These are phyloP conservation scores for Aegithalos caudatus DNA, from an alignment of 2,113 vertebrate species.

Conservation along the genomic window DNA sequence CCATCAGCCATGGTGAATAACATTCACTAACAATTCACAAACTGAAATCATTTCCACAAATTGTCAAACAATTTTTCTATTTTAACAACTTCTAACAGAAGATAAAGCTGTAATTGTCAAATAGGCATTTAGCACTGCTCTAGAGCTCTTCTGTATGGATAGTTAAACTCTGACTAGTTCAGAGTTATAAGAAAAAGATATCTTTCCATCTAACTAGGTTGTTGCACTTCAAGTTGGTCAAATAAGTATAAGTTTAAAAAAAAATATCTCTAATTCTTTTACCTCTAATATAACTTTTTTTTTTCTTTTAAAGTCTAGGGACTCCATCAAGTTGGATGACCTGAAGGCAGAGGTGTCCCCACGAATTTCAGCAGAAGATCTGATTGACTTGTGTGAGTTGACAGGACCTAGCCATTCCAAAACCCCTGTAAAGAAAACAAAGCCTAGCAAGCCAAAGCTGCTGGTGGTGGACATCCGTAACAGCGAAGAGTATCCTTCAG, in stretches of 20 bases:
- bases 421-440: slow-evolving; percentile 84
- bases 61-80: background rate
- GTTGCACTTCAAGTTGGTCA: background rate
- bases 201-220: background rate
- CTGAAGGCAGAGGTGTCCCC: slow-evolving; percentile 95
- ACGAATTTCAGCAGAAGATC: slow-evolving; percentile 93
- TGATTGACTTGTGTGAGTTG: slow-evolving; percentile 94
- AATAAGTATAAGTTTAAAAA: background rate
- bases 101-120: background rate
- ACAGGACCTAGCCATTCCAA: slow-evolving; percentile 77
- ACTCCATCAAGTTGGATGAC: slow-evolving; percentile 87
- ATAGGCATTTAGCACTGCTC: background rate
- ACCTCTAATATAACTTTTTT: background rate
- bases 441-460: slow-evolving; percentile 88
- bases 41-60: background rate
- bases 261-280: background rate
- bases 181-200: background rate
- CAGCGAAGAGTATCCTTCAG: slow-evolving; percentile 94
- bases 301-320: slow-evolving; percentile 81
- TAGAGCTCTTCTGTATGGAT: background rate
- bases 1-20: background rate
- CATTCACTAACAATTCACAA: background rate
- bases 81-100: background rate
- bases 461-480: slow-evolving; percentile 92
- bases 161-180: background rate